These are phyloP conservation scores for Euborellia annulipes DNA, from an alignment of 1,140 invertebrate species.

Conservation along the genomic window DNA sequence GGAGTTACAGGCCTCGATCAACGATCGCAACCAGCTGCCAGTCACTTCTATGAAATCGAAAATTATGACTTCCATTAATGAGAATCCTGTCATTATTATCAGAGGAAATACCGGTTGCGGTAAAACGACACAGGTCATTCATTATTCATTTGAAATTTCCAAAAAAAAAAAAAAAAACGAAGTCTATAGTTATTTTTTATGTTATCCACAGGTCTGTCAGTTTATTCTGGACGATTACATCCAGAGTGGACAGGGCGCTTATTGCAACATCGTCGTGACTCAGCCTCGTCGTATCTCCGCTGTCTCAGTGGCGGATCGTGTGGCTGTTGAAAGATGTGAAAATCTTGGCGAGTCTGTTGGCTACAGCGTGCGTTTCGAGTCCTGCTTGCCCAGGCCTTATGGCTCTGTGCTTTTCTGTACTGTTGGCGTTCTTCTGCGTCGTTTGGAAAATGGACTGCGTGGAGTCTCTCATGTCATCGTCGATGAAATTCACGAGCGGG, in stretches of 20 bases:
- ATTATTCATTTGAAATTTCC: too few species aligned
- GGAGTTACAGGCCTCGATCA: conserved; percentile 42
- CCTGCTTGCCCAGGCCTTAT: conserved; percentile 73
- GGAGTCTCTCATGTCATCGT: conserved; percentile 85
- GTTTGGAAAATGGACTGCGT: conserved; percentile 69
- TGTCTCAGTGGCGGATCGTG: conserved; percentile 81
- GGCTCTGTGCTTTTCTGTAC: conserved; percentile 69
- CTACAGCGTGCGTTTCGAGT: conserved; percentile 88
- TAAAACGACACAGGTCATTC: conserved; percentile 42
- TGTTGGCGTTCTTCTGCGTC: conserved; percentile 68
- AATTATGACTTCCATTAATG: conserved; percentile 72
- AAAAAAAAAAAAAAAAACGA: too few species aligned
- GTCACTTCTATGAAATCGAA: conserved; percentile 48
- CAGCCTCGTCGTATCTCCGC: conserved; percentile 91
- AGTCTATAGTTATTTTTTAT: neutral
- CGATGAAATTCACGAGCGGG: conserved; percentile 95
- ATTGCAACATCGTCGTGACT: conserved; percentile 80
- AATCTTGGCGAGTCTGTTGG: conserved; percentile 65
- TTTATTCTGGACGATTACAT: conserved; percentile 93
- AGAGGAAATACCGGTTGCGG: conserved; percentile 91
- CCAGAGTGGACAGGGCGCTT: conserved; percentile 60
- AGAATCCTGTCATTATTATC: conserved; percentile 75
- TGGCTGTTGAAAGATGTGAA: conserved; percentile 76
- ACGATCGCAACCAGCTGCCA: conserved; percentile 55
- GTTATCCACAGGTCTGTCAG: conserved; percentile 60